These are phyloP conservation scores for Cataglyphis albicans DNA, from an alignment of 2,888 invertebrate genomes.

Conservation along the genomic window DNA sequence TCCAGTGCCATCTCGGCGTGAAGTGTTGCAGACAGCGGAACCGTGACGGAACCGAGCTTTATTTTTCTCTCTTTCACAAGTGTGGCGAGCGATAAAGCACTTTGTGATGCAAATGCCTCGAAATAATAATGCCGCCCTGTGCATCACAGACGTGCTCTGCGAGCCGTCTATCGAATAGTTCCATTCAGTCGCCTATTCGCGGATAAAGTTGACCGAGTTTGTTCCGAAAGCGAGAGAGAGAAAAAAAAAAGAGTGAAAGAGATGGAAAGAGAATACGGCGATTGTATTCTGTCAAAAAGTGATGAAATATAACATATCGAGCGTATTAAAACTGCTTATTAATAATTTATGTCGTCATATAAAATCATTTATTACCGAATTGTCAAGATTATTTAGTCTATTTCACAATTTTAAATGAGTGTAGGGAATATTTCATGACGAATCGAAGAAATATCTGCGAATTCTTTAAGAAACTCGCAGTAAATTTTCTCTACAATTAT, in stretches of 20 bases:
- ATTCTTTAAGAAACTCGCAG: neutral
- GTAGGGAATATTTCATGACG: neutral
- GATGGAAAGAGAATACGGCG: constrained; percentile 27
- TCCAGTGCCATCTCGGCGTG: constrained; percentile 68
- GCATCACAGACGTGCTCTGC: constrained; percentile 32
- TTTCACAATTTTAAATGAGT: neutral
- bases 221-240: constrained; percentile 43
- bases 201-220: constrained; percentile 62
- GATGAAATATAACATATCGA: constrained; percentile 37
- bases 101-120: constrained; percentile 76
- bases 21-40: constrained; percentile 66
- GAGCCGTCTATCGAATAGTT: constrained; percentile 33
- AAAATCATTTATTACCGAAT: neutral
- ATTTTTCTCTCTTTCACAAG: constrained; percentile 69
- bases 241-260: neutral
- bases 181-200: constrained; percentile 34
- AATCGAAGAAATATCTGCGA: neutral
- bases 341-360: neutral
- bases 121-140: constrained; percentile 72
- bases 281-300: constrained; percentile 14
- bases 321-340: neutral
- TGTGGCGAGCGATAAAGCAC: constrained; percentile 61
- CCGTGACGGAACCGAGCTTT: constrained; percentile 58
- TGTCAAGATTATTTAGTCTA: neutral
- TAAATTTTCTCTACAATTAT: neutral